These are phyloP conservation scores for Yponomeuta sedellus DNA, from an alignment of 2,888 invertebrate genomes.

Conservation along the genomic window DNA sequence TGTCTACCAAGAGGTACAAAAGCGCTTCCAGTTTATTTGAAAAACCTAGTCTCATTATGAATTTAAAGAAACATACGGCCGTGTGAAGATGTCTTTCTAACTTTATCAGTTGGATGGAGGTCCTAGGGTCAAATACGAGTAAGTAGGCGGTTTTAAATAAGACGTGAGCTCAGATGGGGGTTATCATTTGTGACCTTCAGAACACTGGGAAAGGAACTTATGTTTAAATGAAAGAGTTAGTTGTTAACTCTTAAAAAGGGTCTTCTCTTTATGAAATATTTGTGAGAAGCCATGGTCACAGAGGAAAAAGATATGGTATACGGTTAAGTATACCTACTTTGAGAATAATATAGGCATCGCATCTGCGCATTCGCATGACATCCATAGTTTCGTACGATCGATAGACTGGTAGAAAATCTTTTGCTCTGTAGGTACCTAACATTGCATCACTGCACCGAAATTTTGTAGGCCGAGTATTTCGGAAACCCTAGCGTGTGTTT, in stretches of 20 bases:
- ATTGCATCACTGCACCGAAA: not conserved
- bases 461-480: not conserved
- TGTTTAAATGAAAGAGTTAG: not conserved
- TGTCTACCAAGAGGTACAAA: no score
- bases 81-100: not conserved
- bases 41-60: not conserved
- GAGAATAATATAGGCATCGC: no score
- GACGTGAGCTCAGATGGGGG: constrained; percentile 9
- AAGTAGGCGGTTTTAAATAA: constrained; percentile 5
- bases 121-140: constrained; percentile 8
- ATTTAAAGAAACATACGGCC: not conserved
- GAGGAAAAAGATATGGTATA: no score
- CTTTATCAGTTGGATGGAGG: constrained; percentile 8
- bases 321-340: no score
- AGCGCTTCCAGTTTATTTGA: not conserved
- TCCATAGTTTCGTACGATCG: not conserved
- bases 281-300: no score
- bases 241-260: not conserved
- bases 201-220: not conserved
- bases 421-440: no score
- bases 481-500: not conserved
- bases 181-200: constrained; percentile 7
- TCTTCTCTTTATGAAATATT: not conserved
- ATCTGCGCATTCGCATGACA: not conserved
- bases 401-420: not conserved